Evolutionary conservation across 1,140 invertebrate species (phyloP), one percentile per base, ranked within the genome.

Genomic region (Eueides isabella): DNA sequence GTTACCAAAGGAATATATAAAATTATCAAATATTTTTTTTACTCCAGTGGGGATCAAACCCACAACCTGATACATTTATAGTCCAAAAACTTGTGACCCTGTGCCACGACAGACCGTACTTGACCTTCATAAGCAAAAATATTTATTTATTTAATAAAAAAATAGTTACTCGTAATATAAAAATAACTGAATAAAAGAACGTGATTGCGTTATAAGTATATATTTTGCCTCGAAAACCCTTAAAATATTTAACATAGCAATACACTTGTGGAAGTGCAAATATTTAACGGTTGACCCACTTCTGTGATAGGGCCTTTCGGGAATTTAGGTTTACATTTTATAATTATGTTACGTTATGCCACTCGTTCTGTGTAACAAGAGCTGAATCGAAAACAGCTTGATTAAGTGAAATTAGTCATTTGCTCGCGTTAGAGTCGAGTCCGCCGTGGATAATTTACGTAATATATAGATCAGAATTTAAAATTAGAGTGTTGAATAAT

Each of bases 231-330:
- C 48, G 23, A 55, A 55, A 55, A 12, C 48, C 48, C 48, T 55
- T 55, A 55, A 55, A 55, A 55, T 55, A 55, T 67, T 67, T 48
- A 48, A 67, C 65, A 66, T 66, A 48, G 38, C 38, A 67, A 67
- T 44, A 67, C 41, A 55, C 66, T 67, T 55, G 38, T 67, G 66
- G 29, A 48, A 67, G 41, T 67, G 66, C 28, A 67, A 67, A 67
- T 67, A 67, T 67, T 67, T 67, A 55, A 67, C 66, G 28, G 41
- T 19, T 31, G 66, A 67, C 38, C 66, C 38, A 67, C 66, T 67
- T 67, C 66, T 67, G 29, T 67, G 66, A 67, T 67, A 30, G 48
- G 41, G 66, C 41, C 41, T 55, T 67, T 67, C 14, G 66, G 41
- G 66, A 55, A 48, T 67, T 67, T 55, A 67, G 41, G 41, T n/a